These are phyloP conservation scores for Athalia circularis DNA, from an alignment of 2,888 invertebrate genomes.

Conservation along the genomic window DNA sequence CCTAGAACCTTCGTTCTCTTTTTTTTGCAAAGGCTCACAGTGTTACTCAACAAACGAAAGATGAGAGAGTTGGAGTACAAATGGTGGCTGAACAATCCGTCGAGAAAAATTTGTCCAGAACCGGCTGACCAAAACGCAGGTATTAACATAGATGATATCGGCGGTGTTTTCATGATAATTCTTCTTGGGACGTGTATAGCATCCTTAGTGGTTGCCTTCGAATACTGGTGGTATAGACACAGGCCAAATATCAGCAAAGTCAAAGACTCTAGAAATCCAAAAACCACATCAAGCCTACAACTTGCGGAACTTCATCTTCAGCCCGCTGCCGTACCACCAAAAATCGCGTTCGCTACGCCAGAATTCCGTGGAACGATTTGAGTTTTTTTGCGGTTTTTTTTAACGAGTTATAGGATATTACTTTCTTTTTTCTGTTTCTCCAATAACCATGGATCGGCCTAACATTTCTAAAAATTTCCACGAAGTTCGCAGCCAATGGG, in stretches of 20 bases:
- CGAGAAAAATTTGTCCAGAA: slow-evolving; percentile 86
- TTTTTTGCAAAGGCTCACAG: slow-evolving; percentile 83
- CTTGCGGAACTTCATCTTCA: slow-evolving; percentile 64
- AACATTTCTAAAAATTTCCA: too few relatives aligned
- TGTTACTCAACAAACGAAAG: slow-evolving; percentile 93
- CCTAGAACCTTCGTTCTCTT: slow-evolving; percentile 5
- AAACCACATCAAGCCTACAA: slow-evolving; percentile 53
- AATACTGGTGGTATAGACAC: slow-evolving; percentile 95
- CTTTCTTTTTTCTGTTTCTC: too few relatives aligned
- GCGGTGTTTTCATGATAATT: slow-evolving; percentile 98
- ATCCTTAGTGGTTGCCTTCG: slow-evolving; percentile 92
- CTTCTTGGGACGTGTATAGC: slow-evolving; percentile 96
- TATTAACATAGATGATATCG: slow-evolving; percentile 98
- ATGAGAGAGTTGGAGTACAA: slow-evolving; percentile 93
- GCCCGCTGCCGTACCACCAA: slow-evolving; percentile 59
- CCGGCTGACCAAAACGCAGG: slow-evolving; percentile 96
- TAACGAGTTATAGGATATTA: too few relatives aligned
- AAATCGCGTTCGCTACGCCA: slow-evolving; percentile 58
- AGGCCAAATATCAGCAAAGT: slow-evolving; percentile 76
- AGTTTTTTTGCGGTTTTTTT: slow-evolving; percentile 43
- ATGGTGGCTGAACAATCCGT: slow-evolving; percentile 96
- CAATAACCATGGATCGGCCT: background rate
- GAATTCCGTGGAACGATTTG: slow-evolving; percentile 62
- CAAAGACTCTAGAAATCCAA: slow-evolving; percentile 47
- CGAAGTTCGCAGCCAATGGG: too few relatives aligned